Percentiles rank a stretch among this genome's conserved stretches.
phyloP scores from a whole-genome alignment of 2,888 invertebrate genomes.

The Alentia gelatinosa region DNA sequence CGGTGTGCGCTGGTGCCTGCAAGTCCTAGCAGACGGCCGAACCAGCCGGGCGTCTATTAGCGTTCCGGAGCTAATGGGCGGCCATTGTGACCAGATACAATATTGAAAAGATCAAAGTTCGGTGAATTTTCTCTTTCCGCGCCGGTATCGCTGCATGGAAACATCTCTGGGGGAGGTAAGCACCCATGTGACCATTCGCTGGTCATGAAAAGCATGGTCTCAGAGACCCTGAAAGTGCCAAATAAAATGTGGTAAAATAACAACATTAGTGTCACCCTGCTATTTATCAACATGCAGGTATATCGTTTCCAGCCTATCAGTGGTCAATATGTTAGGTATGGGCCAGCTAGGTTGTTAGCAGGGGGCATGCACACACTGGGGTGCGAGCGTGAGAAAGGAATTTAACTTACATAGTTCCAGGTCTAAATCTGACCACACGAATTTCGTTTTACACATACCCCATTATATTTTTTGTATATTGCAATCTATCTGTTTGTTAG shows the following conservation, averaged over 20 bases:
- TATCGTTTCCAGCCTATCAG: neutral
- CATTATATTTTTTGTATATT: too few relatives aligned
- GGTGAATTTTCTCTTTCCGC: neutral
- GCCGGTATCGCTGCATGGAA: neutral
- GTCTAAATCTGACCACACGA: too few relatives aligned
- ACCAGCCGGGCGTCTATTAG: neutral
- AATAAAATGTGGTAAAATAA: neutral
- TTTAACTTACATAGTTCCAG: neutral
- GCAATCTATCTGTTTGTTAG: too few relatives aligned
- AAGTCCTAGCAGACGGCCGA: neutral
- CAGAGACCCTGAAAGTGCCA: neutral
- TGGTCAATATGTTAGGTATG: neutral
- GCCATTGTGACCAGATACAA: neutral
- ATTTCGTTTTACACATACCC: too few relatives aligned
- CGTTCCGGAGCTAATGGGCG: neutral
- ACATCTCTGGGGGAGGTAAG: neutral
- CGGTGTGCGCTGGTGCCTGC: neutral
- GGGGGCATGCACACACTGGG: neutral
- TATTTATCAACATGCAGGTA: neutral
- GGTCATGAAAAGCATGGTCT: neutral
- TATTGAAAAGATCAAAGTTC: conserved; percentile 1
- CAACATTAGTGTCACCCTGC: neutral
- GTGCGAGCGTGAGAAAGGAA: neutral
- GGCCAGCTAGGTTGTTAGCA: neutral
- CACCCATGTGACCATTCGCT: neutral